Conservation (phyloP, 2,888 invertebrate genomes). For the Sinotaia quadrata region DNA sequence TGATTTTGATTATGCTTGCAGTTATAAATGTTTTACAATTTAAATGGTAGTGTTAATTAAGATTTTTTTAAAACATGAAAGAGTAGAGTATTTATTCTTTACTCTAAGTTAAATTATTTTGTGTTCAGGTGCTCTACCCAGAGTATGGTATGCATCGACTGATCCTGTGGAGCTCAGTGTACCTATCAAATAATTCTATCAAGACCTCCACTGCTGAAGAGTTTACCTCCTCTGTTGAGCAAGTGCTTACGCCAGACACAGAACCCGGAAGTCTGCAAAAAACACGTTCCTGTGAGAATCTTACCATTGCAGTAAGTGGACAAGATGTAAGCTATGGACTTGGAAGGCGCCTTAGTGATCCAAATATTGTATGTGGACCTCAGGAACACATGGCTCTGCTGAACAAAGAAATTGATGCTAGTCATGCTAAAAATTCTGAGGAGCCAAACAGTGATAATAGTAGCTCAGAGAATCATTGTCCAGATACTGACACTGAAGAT, state of each 20-base stretch:
- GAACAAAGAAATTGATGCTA: slow-evolving; percentile 30
- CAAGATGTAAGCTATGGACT: slow-evolving; percentile 69
- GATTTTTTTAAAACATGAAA: too few species aligned
- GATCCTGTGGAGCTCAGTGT: slow-evolving; percentile 88
- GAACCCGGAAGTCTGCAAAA: slow-evolving; percentile 73
- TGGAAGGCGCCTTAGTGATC: slow-evolving; percentile 87
- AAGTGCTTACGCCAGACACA: slow-evolving; percentile 52
- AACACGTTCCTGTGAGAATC: slow-evolving; percentile 88
- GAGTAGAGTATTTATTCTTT: too few species aligned
- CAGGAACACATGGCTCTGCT: slow-evolving; percentile 27
- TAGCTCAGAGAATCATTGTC: too few species aligned
- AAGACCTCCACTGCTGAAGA: slow-evolving; percentile 41
- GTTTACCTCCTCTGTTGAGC: slow-evolving; percentile 26
- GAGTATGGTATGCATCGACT: slow-evolving; percentile 87
- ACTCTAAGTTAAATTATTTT: too few species aligned
- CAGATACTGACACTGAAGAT: too few species aligned
- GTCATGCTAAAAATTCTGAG: not conserved
- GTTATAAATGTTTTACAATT: too few species aligned
- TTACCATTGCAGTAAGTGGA: slow-evolving; percentile 78
- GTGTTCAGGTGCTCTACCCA: slow-evolving; percentile 86
- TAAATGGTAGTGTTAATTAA: too few species aligned
- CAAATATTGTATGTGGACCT: slow-evolving; percentile 76
- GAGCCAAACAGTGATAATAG: slow-evolving; percentile 1
- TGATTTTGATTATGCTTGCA: too few species aligned
- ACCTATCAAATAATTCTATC: slow-evolving; percentile 77